Conservation (phyloP, 2,888 invertebrate species). For the Pammene fasciana region DNA sequence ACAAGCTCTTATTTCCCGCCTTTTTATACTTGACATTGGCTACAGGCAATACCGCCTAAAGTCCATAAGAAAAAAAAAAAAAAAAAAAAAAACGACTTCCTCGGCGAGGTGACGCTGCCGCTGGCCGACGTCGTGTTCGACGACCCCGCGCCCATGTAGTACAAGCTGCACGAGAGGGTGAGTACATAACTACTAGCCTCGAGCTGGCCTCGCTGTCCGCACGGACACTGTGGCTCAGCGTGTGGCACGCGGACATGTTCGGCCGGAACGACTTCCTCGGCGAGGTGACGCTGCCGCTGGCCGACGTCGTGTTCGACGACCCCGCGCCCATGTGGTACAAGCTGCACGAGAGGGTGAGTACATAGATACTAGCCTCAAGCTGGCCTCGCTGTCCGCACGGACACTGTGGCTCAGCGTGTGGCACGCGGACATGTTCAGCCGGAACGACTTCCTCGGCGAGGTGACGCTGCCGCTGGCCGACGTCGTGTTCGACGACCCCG, state of each 20-base stretch:
- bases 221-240: constrained; percentile 96
- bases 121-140: constrained; percentile 96
- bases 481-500: constrained; percentile 96
- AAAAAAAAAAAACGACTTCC: constrained; percentile 99
- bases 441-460: too few species aligned
- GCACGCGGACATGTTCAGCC: too few species aligned
- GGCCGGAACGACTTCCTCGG: constrained; percentile 98
- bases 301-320: constrained; percentile 96
- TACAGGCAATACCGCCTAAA: too few species aligned
- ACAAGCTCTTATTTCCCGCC: too few species aligned
- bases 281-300: constrained; percentile 95
- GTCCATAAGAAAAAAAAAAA: too few species aligned
- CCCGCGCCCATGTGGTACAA: constrained; percentile 95
- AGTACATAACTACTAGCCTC: constrained; percentile 56
- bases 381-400: too few species aligned
- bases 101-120: constrained; percentile 97
- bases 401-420: too few species aligned
- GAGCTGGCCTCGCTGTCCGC: constrained; percentile 92
- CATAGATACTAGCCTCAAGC: too few species aligned
- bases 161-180: constrained; percentile 95
- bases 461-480: constrained; percentile 95
- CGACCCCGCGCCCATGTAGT: constrained; percentile 95
- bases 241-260: constrained; percentile 99
- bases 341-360: constrained; percentile 94
- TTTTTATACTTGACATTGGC: too few species aligned